Evolutionary conservation across 2,888 invertebrate genomes (phyloP), one percentile per base, ranked within the genome.

Genomic region (Cyaniris semiargus): DNA sequence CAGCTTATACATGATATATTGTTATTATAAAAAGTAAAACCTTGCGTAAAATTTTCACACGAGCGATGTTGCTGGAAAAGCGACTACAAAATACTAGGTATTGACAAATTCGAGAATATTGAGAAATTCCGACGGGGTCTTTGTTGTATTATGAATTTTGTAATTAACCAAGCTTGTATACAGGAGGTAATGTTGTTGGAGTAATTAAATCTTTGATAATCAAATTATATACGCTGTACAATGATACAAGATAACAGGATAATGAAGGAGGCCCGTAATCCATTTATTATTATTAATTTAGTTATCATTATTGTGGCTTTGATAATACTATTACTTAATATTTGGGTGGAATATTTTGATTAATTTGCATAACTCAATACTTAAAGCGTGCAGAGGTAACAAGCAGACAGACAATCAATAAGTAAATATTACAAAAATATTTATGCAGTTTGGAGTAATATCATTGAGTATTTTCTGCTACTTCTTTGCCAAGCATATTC

Each of bases 131-230:
- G 27, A 31, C 66, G 15, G 27, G 31, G 5, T 66, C 66, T 66
- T 66, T 66, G 66, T 31, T 66, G 66, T 66, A 66, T 31, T 66
- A 66, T 66, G 66, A 66, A 66, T 66, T 66, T 66, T 66, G 66
- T 66, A 66, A 66, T 66, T 31, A 66, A 66, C 23, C 60, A 23
- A 66, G 66, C 66, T 31, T 31, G 27, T 15, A 66, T 8, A 18
- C 18, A 10, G 1, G 10, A 66, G 60, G 18, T 66, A 66, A 66
- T 31, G 27, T 31, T 66, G 66, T 66, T 66, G 27, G 6, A 5
- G 23, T 66, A 66, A 66, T 66, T 66, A 66, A 66, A 66, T 66
- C 66, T 66, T 66, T 66, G 15, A 27, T 66, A 31, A 66, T 31
- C 27, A 31, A 66, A 66, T 66, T 66, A 31, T 31, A 13, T 15